Base-by-base conservation (phyloP, 2,113 vertebrate genomes). In the Mastomys coucha region DNA sequence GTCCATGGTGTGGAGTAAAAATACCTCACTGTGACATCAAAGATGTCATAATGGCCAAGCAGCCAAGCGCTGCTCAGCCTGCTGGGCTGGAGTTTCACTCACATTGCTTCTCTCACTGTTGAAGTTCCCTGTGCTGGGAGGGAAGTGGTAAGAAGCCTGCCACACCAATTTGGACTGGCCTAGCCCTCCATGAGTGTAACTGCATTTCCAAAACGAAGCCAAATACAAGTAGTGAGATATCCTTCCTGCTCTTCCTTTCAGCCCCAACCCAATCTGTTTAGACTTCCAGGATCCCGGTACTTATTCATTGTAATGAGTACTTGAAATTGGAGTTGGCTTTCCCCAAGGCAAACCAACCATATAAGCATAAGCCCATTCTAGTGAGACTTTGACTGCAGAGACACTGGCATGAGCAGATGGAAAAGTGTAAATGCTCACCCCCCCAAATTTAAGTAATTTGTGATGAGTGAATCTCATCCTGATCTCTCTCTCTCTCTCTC, bases 1-100 rank as follows among this genome's bases (percentile, higher is more conserved):
- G 86, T 88, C 85, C 76, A 24, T 2, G 39, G 75, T 53, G 73
- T 85, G 75, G 82, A 97, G 92, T 76, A 63, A 86, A 77, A 84
- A 60, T 45, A 13, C 20, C 73, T 14, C 88, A 12, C 84, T 49
- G 49, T n/a, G 20, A 36, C 36, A 51, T 67, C n/a, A 22, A 77
- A 65, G 88, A n/a, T 13, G 5, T 28, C 24, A 39, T 0, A 31
- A 67, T 28, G 60, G 39, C 81, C 95, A 97, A 60, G 89, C 94
- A 95, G 86, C 88, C 69, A 67, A 77, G 85, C 33, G 51, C 1
- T 31, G 28, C 56, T 91, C n/a, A 31, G 76, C 60, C 42, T 93
- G 90, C 86, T 75, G 33, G 63, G 45, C 53, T 82, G 76, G 22
- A 24, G 39, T 89, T 93, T 82, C 39, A 63, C 20, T 49, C 72